Base-by-base conservation (phyloP, 2,113 vertebrate genomes). In the Lophius piscatorius region DNA sequence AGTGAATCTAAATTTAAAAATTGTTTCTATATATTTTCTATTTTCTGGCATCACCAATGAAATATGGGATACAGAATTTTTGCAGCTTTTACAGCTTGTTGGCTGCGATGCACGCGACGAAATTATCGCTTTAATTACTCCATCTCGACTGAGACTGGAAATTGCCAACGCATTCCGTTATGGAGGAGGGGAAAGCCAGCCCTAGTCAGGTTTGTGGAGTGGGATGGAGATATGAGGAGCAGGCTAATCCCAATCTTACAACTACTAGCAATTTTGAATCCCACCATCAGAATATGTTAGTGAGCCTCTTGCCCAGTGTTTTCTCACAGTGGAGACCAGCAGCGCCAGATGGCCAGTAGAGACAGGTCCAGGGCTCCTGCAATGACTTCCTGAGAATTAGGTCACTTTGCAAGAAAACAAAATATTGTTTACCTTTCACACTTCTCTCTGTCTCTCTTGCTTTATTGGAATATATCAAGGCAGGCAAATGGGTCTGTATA, bases 231-330 rank as follows among this genome's bases (percentile, higher is more conserved):
- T 33, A 59, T 38, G 55, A 62, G 42, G 20, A 47, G 62, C 46
- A n/a, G 72, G 55, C 70, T 85, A 81, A 87, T 87, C 80, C 77
- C 63, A 16, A 61, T 71, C 45, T 84, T 83, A 86, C 78, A 78
- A 59, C 78, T 28, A 69, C 61, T 26, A 62, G 58, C 70, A 17
- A 48, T 78, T 81, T 76, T 74, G 78, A 84, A 73, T 83, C 73
- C 56, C 80, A 74, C 60, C 48, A 49, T 74, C 61, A 52, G 63
- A 84, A 85, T 77, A 81, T 86, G 81, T 81, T 57, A 24, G 47
- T 0, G 68, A 75, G 68, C 70, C 58, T 18, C 55, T 73, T 34
- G 38, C 22, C 41, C 62, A 57, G 68, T 74, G 62, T 78, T 71
- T 64, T 63, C 64, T 81, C 70, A 39, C 75, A 58, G 81, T 12